Evolutionary conservation across 2,113 vertebrate species (phyloP).

Genomic region (Urocynchramus pylzowi): DNA sequence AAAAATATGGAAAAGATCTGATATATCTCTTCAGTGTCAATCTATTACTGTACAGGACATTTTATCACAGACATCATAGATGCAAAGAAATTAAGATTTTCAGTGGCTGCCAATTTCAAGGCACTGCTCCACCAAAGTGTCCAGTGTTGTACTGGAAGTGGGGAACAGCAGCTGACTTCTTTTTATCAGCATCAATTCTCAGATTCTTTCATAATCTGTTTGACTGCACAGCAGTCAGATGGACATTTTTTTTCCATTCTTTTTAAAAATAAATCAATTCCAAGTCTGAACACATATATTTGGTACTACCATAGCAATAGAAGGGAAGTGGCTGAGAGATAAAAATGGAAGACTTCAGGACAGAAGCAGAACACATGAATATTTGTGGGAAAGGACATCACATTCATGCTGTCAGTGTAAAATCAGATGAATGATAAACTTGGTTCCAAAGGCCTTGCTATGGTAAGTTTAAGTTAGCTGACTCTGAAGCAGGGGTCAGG

Average conservation of each 20-base stretch:
- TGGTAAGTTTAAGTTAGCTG: background rate
- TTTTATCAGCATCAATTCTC: background rate
- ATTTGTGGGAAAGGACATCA: conserved; percentile 31
- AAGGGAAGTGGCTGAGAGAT: background rate
- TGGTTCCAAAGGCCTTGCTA: background rate
- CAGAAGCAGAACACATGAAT: conserved; percentile 43
- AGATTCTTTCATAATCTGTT: background rate
- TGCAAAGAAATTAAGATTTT: background rate
- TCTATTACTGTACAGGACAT: background rate
- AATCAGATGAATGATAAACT: background rate
- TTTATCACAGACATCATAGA: background rate
- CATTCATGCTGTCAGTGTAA: background rate
- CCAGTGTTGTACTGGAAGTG: background rate
- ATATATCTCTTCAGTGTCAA: background rate
- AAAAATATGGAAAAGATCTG: background rate
- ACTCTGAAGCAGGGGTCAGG: background rate
- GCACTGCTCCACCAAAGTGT: background rate
- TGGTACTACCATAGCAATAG: background rate
- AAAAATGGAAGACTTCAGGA: background rate
- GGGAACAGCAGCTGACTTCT: background rate
- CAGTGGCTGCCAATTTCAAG: background rate
- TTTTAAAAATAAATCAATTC: background rate
- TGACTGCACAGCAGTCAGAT: background rate
- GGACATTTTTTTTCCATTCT: background rate
- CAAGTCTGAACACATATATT: background rate